phyloP scores from a whole-genome alignment of 2,797 vertebrate genomes.

The Megalops cyprinoides region DNA sequence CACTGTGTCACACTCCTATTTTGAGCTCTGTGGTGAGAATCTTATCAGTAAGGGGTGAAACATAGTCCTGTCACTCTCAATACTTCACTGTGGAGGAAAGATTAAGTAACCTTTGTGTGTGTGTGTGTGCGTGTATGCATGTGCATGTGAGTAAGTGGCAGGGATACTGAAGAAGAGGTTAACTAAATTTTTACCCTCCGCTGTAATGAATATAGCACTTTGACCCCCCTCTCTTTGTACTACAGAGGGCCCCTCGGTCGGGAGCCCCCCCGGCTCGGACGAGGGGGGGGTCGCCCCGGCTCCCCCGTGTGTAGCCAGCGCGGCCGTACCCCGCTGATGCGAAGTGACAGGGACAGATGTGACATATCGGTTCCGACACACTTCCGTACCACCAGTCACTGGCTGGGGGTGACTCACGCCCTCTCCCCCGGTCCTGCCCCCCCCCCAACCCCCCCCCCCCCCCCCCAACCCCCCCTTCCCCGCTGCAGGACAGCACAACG shows the following conservation, averaged over 20 bases:
- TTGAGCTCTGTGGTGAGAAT: neutral
- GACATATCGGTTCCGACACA: constrained; percentile 93
- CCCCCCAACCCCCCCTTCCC: constrained; percentile 59
- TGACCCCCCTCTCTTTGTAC: constrained; percentile 22
- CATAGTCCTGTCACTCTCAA: neutral
- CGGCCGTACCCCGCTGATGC: constrained; percentile 78
- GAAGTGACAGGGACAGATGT: constrained; percentile 91
- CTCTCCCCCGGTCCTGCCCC: constrained; percentile 63
- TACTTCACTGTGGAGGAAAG: neutral
- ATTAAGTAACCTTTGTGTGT: neutral
- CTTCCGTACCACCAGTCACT: constrained; percentile 84
- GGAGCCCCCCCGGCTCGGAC: no score
- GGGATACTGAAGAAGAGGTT: constrained; percentile 28
- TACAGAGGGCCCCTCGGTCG: no score
- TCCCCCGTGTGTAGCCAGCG: constrained; percentile 65
- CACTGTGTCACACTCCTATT: neutral
- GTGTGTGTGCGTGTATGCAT: constrained; percentile 16
- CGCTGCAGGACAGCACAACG: constrained; percentile 93
- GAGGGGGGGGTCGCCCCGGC: no score
- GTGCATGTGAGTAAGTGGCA: neutral
- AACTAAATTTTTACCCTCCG: constrained; percentile 38
- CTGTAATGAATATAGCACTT: constrained; percentile 42
- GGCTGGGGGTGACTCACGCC: constrained; percentile 90
- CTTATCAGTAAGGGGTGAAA: neutral
- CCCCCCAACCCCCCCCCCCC: constrained; percentile 62